These are phyloP conservation scores for Perizoma affinitatum DNA, from an alignment of 2,888 invertebrate genomes.

Conservation along the genomic window DNA sequence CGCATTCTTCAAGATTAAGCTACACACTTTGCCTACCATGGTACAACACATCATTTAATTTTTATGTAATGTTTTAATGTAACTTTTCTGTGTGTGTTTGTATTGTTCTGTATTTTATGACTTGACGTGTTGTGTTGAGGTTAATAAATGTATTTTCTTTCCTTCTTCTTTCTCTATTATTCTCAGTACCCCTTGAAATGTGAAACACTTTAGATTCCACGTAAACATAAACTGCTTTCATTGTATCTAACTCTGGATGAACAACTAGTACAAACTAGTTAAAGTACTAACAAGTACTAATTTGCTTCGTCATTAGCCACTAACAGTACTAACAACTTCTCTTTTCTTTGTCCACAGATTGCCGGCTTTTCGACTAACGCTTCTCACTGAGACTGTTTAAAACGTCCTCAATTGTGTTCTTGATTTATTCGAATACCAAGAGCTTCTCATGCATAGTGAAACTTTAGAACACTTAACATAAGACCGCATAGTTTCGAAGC, in stretches of 20 bases:
- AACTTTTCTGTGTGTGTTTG: too few relatives aligned
- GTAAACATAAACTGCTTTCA: slow-evolving; percentile 13
- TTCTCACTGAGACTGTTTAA: slow-evolving; percentile 33
- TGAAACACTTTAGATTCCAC: slow-evolving; percentile 14
- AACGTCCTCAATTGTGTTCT: slow-evolving; percentile 30
- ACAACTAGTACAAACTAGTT: slow-evolving; percentile 25
- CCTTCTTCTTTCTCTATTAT: background rate
- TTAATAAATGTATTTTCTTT: too few relatives aligned
- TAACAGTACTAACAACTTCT: slow-evolving; percentile 72
- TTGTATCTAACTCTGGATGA: slow-evolving; percentile 14
- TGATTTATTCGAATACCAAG: slow-evolving; percentile 6
- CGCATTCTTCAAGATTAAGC: too few relatives aligned
- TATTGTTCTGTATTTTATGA: too few relatives aligned
- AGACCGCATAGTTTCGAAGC: slow-evolving; percentile 40
- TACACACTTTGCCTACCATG: too few relatives aligned
- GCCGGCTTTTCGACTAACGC: slow-evolving; percentile 55
- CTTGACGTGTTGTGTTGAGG: too few relatives aligned
- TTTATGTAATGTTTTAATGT: too few relatives aligned
- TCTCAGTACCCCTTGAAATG: slow-evolving; percentile 6
- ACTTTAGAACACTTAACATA: slow-evolving; percentile 36
- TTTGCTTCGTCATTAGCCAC: slow-evolving; percentile 49
- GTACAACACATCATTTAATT: too few relatives aligned
- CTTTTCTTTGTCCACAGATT: slow-evolving; percentile 79
- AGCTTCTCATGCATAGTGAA: slow-evolving; percentile 24
- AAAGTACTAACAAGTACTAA: slow-evolving; percentile 57